Conservation (phyloP, 2,888 invertebrate genomes). For the Campoplex capitator region DNA sequence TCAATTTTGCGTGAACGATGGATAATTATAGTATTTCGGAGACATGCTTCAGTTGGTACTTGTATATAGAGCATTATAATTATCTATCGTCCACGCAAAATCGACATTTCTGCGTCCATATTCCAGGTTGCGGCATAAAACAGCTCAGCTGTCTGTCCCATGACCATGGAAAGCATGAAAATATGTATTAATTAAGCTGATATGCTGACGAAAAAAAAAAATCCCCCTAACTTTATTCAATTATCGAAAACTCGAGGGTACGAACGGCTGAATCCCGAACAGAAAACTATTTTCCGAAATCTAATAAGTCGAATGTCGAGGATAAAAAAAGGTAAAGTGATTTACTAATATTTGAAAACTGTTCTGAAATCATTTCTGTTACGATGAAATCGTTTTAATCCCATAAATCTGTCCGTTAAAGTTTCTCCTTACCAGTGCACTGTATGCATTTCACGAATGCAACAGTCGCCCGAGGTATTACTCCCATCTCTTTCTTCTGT, state of each 20-base stretch:
- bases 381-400: constrained; percentile 38
- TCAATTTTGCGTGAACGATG: constrained; percentile 59
- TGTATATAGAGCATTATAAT: constrained; percentile 9
- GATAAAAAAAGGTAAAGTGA: background rate
- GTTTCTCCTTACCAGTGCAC: constrained; percentile 32
- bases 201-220: background rate
- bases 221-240: background rate
- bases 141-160: background rate
- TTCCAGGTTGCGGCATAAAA: background rate
- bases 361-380: constrained; percentile 29
- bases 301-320: background rate
- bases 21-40: constrained; percentile 63
- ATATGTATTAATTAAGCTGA: background rate
- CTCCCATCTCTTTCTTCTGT: constrained; percentile 38
- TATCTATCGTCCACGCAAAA: background rate
- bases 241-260: background rate
- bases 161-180: background rate
- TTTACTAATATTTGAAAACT: constrained; percentile 17
- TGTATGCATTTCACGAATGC: constrained; percentile 60
- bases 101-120: background rate
- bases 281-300: background rate
- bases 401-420: constrained; percentile 48
- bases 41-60: background rate
- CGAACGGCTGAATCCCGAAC: background rate
- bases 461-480: constrained; percentile 53